Percentiles rank a stretch among this genome's conserved stretches.
phyloP scores from a whole-genome alignment of 2,113 vertebrate genomes.

The Cyanoliseus patagonus region DNA sequence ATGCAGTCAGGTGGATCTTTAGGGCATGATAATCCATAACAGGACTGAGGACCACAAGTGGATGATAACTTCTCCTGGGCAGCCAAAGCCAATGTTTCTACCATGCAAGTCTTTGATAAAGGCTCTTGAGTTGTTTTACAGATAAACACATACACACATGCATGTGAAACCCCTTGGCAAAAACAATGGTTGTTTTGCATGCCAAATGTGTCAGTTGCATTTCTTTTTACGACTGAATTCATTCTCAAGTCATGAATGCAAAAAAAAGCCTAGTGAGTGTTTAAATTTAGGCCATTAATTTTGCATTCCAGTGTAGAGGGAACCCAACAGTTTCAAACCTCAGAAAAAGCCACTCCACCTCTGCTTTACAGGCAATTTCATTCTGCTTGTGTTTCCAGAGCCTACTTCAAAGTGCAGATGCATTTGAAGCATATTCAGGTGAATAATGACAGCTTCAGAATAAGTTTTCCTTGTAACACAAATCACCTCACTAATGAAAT shows the following conservation, averaged over 20 bases:
- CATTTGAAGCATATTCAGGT: conserved; percentile 31
- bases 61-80: not conserved
- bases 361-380: conserved; percentile 48
- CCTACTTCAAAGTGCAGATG: conserved; percentile 50
- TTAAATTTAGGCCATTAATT: conserved; percentile 53
- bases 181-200: conserved; percentile 60
- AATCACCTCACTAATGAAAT: conserved; percentile 41
- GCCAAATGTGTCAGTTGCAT: conserved; percentile 46
- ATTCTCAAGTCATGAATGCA: conserved; percentile 13
- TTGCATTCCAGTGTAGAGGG: conserved; percentile 19
- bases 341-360: conserved; percentile 26
- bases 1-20: not conserved
- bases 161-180: not conserved
- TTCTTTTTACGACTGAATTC: conserved; percentile 49
- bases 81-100: not conserved
- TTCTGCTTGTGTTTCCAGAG: conserved; percentile 42
- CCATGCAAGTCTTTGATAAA: not conserved
- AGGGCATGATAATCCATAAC: not conserved
- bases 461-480: conserved; percentile 41
- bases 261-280: not conserved
- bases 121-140: not conserved
- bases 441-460: conserved; percentile 42
- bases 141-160: conserved; percentile 25
- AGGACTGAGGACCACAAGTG: not conserved
- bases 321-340: conserved; percentile 2